These are phyloP conservation scores for Probosciger aterrimus DNA, from an alignment of 2,113 vertebrate species.

Conservation along the genomic window DNA sequence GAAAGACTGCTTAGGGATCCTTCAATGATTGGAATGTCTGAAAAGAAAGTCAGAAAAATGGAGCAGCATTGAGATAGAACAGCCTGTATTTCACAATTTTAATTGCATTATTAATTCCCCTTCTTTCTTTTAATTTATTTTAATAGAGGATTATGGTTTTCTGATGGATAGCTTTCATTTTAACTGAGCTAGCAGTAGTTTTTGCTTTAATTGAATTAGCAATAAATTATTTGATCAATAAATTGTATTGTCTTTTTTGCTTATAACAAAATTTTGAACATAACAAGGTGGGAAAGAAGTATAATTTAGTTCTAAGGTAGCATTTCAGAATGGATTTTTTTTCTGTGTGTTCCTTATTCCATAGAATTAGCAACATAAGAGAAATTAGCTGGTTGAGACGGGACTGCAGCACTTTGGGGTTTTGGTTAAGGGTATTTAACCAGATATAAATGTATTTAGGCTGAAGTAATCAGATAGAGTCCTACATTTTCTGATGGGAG, in stretches of 20 bases:
- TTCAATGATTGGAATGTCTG: not conserved
- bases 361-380: not conserved
- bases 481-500: not conserved
- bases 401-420: not conserved
- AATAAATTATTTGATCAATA: not conserved
- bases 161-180: not conserved
- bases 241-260: not conserved
- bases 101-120: not conserved
- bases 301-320: not conserved
- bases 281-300: not conserved
- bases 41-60: not conserved
- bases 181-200: not conserved
- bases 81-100: not conserved
- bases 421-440: not conserved
- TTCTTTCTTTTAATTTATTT: not conserved
- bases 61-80: fast-evolving
- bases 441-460: not conserved
- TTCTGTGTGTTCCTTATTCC: not conserved
- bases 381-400: not conserved
- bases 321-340: not conserved
- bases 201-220: not conserved
- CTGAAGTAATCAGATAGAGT: not conserved
- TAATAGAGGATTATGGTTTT: not conserved
- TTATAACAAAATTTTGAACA: not conserved
- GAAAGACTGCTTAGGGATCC: not conserved